These are phyloP conservation scores for Azorinus chamasolen DNA, from an alignment of 2,888 invertebrate species.

Conservation along the genomic window DNA sequence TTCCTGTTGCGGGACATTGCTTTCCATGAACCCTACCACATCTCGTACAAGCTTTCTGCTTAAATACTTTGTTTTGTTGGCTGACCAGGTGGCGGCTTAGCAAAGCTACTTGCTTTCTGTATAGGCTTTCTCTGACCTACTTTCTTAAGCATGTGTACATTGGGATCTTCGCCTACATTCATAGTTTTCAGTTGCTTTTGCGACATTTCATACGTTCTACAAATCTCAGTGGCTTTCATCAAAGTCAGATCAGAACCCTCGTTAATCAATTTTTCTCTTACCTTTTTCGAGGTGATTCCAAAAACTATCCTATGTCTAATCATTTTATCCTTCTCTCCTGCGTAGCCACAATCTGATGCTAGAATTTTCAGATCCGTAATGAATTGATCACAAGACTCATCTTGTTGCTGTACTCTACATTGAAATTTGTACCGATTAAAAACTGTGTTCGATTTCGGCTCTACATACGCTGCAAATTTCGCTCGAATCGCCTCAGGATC, in stretches of 20 bases:
- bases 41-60: neutral
- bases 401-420: conserved; percentile 29
- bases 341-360: conserved; percentile 57
- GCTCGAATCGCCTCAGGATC: conserved; percentile 14
- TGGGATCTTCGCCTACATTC: conserved; percentile 29
- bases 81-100: neutral
- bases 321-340: conserved; percentile 37
- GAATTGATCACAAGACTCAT: conserved; percentile 58
- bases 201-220: conserved; percentile 30
- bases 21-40: conserved; percentile 16
- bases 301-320: conserved; percentile 56
- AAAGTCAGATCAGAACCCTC: conserved; percentile 50
- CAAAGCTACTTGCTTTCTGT: neutral
- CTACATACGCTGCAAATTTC: conserved; percentile 35
- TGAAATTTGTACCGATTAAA: conserved; percentile 57
- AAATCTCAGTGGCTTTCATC: conserved; percentile 44
- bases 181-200: conserved; percentile 18
- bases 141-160: conserved; percentile 13
- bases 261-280: conserved; percentile 48
- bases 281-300: conserved; percentile 32
- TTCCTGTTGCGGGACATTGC: conserved; percentile 43
- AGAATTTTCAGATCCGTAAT: conserved; percentile 52
- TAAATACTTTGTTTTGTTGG: neutral
- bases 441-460: conserved; percentile 47
- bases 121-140: neutral